Evolutionary conservation across 2,888 invertebrate genomes (phyloP), one percentile per base, ranked within the genome.

Genomic region (Entomobrya proxima): DNA sequence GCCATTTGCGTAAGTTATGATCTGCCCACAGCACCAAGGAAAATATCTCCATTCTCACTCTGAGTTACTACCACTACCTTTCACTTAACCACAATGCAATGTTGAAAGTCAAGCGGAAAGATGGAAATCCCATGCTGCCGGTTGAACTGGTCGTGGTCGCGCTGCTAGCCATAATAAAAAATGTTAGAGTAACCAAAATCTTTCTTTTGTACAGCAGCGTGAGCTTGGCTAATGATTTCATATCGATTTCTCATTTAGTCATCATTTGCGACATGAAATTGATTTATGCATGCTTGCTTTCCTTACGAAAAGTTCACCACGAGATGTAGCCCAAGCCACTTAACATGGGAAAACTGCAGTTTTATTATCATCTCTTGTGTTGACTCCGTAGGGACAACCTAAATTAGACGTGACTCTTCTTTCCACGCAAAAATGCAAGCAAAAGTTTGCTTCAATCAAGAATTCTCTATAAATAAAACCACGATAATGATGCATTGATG

Each of bases 231-330:
- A 85, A 85, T 85, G 85, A 78, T 85, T 72, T 61, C 74, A 72
- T 85, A 85, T 85, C 72, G 85, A 85, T 85, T 85, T 85, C 85
- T 85, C 85, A 85, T 85, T 85, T 85, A 79, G 78, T 61, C 85
- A 79, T 85, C 85, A 85, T 72, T 79, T 74, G 78, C 47, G 85
- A 78, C 85, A 78, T 74, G 78, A 85, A 84, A 85, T 79, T 85
- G 85, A 85, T 85, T 85, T 85, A 85, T 85, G 85, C 61, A 61
- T 64, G 61, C 76, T 35, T 50, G 18, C 40, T 15, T 74, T 52
- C 1, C 52, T 11, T 52, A 9, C 18, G 35, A 37, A n/a, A 64
- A 32, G 61, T 61, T 61, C 61, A 61, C n/a, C 4, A n/a, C n/a
- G n/a, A n/a, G n/a, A n/a, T n/a, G n/a, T n/a, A 61, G 61, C 2